Evolutionary conservation across 1,140 invertebrate species (phyloP).

Genomic region (Papilio machaon): DNA sequence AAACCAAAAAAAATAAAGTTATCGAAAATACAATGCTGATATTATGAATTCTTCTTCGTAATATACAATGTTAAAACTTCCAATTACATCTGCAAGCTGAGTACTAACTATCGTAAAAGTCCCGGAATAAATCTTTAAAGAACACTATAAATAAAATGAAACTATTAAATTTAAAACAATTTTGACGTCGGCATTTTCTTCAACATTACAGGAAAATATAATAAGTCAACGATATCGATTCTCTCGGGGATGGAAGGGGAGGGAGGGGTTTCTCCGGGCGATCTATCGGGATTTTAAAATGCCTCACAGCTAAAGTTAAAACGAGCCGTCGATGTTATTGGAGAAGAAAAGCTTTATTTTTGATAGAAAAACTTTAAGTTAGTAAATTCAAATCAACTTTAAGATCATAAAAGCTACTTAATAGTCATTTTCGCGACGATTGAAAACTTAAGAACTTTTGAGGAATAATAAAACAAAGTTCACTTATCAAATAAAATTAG

Average conservation of each 20-base stretch:
- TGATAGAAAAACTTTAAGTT: conserved; percentile 20
- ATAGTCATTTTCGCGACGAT: background rate
- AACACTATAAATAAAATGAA: background rate
- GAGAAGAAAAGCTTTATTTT: background rate
- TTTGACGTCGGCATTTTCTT: background rate
- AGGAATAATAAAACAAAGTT: too few relatives aligned
- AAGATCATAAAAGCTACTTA: background rate
- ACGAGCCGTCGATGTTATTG: conserved; percentile 30
- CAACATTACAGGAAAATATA: conserved; percentile 14
- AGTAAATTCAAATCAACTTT: background rate
- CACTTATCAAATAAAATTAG: too few relatives aligned
- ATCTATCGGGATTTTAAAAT: conserved; percentile 37
- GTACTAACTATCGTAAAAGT: background rate
- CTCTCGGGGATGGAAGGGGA: background rate
- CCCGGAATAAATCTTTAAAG: background rate
- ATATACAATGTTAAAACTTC: too few relatives aligned
- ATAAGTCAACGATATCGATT: conserved; percentile 35
- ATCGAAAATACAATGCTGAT: background rate
- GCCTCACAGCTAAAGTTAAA: conserved; percentile 34
- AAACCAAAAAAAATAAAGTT: background rate
- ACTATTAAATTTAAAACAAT: background rate
- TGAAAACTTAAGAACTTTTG: background rate
- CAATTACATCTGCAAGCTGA: background rate
- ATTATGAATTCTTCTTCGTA: too few relatives aligned
- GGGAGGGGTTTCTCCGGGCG: background rate